Percentiles rank a stretch among this genome's conserved stretches.
Conservation (phyloP, 2,797 vertebrate genomes). For the Syndactyla subalaris region DNA sequence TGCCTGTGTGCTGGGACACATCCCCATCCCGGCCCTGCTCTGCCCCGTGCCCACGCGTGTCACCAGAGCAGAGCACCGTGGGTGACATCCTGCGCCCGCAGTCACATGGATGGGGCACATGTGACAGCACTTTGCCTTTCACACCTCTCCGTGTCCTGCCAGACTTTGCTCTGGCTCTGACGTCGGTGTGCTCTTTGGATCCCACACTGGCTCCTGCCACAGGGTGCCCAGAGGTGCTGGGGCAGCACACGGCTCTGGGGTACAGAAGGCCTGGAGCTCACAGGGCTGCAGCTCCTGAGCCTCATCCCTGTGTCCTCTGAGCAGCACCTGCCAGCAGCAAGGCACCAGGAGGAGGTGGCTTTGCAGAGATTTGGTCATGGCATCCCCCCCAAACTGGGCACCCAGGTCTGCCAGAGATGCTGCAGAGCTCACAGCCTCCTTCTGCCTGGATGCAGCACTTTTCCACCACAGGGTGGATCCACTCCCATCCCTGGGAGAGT, state of each 20-base stretch:
- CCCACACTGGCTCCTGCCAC: not conserved
- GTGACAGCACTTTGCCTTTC: not conserved
- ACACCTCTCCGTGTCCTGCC: not conserved
- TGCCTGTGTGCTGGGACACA: not conserved
- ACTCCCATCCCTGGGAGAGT: not conserved
- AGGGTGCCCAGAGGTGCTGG: fast-evolving
- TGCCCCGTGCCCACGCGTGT: fast-evolving
- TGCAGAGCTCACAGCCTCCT: not conserved
- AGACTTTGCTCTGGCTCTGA: slow-evolving; percentile 60
- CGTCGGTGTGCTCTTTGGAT: slow-evolving; percentile 7
- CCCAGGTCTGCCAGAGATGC: not conserved
- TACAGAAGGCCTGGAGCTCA: fast-evolving
- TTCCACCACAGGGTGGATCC: not conserved
- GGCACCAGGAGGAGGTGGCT: not conserved
- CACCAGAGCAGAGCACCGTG: fast-evolving
- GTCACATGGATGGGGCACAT: not conserved
- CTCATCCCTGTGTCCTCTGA: not conserved
- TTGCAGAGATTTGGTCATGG: not conserved
- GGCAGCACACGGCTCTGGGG: fast-evolving
- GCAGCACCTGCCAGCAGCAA: not conserved
- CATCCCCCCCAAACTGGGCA: not conserved
- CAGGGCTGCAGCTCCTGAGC: not conserved
- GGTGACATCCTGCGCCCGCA: fast-evolving
- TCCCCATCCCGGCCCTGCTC: not conserved
- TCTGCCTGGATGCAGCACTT: fast-evolving